Evolutionary conservation across 2,113 vertebrate species (phyloP).

Genomic region (Campylorhamphus procurvoides): DNA sequence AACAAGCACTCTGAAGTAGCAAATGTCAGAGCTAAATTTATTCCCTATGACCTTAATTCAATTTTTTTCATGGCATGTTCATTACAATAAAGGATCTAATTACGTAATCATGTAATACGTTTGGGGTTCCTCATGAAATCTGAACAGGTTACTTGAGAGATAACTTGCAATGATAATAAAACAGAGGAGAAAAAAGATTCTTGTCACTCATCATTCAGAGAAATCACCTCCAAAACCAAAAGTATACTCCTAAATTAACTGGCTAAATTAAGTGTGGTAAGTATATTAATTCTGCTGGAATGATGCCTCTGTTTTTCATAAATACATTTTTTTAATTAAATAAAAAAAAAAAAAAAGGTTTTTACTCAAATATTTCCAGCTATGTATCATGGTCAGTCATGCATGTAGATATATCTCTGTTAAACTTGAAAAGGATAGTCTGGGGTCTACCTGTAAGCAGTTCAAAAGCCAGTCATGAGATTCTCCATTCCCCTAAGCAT

Average conservation of each 20-base stretch:
- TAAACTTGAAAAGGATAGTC: background rate
- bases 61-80: background rate
- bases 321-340: background rate
- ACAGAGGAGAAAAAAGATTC: background rate
- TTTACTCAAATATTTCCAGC: background rate
- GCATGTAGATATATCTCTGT: background rate
- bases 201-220: background rate
- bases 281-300: background rate
- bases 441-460: background rate
- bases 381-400: background rate
- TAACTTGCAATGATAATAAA: background rate
- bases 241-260: background rate
- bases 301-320: background rate
- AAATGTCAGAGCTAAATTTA: conserved; percentile 8
- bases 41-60: background rate
- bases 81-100: background rate
- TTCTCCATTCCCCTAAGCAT: background rate
- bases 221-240: background rate
- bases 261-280: background rate
- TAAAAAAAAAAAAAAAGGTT: background rate
- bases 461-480: background rate
- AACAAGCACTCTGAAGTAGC: background rate
- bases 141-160: background rate
- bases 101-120: background rate
- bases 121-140: background rate